Percentiles rank a stretch among this genome's conserved stretches.
Evolutionary conservation across 2,113 vertebrate genomes (phyloP).

Genomic region (Climacteris rufus): DNA sequence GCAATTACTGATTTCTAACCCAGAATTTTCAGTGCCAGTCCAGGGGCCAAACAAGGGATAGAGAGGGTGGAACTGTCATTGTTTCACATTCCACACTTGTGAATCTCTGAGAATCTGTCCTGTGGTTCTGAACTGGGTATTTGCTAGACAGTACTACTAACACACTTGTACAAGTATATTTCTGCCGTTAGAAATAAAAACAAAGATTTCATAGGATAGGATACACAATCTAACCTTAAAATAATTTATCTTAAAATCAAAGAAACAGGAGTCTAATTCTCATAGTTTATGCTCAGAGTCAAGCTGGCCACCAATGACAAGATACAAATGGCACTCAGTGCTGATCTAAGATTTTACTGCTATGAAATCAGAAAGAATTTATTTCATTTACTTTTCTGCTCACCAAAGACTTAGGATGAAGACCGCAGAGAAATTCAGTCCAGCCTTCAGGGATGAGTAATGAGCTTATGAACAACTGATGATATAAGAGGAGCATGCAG

Average conservation of each 20-base stretch:
- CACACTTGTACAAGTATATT: not conserved
- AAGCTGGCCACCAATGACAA: not conserved
- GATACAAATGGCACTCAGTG: not conserved
- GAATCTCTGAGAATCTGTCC: not conserved
- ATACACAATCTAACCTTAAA: not conserved
- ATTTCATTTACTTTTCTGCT: not conserved
- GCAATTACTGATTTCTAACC: not conserved
- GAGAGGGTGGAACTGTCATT: not conserved
- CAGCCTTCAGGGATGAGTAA: not conserved
- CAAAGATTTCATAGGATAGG: not conserved
- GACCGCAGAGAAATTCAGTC: not conserved
- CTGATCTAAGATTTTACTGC: not conserved
- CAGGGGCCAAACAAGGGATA: not conserved
- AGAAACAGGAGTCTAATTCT: not conserved
- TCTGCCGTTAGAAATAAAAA: not conserved
- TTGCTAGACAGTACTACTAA: not conserved
- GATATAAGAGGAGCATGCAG: not conserved
- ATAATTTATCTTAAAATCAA: not conserved
- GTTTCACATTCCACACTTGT: not conserved
- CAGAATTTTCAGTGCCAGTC: not conserved
- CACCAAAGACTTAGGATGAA: not conserved
- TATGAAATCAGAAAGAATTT: not conserved
- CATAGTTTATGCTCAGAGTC: not conserved
- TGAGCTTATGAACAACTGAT: not conserved
- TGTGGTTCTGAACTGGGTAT: not conserved